Conservation (phyloP, 2,113 vertebrate genomes). For the Triplophysa siluroides region DNA sequence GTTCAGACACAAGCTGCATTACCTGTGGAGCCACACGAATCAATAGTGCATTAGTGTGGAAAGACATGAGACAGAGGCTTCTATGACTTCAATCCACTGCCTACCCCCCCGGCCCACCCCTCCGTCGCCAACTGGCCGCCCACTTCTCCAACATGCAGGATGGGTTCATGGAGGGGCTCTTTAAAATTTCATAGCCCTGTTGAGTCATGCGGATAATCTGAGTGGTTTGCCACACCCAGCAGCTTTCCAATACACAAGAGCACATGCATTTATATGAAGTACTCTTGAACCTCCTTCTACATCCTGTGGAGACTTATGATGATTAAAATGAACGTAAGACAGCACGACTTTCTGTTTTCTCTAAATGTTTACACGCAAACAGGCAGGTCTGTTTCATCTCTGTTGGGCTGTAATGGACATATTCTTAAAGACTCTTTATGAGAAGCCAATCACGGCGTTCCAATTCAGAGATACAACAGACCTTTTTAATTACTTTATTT, state of each 20-base stretch:
- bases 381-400: conserved; percentile 48
- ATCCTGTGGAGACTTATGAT: conserved; percentile 26
- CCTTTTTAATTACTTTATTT: conserved; percentile 17
- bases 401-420: conserved; percentile 27
- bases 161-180: conserved; percentile 56
- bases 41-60: conserved; percentile 69
- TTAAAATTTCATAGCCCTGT: conserved; percentile 64
- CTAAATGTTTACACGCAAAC: conserved; percentile 36
- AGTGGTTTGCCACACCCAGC: conserved; percentile 40
- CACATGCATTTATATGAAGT: conserved; percentile 35
- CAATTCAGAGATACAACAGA: conserved; percentile 43
- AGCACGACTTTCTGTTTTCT: neutral
- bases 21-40: conserved; percentile 63
- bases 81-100: conserved; percentile 29
- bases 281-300: neutral
- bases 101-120: conserved; percentile 20
- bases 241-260: conserved; percentile 18
- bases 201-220: conserved; percentile 66
- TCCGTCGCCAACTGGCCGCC: conserved; percentile 7
- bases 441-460: conserved; percentile 41
- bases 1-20: conserved; percentile 46
- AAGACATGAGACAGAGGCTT: conserved; percentile 45
- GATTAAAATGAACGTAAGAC: conserved; percentile 22
- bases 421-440: conserved; percentile 9
- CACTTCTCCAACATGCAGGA: conserved; percentile 40